Base-by-base conservation (phyloP, 2,888 invertebrate genomes). In the Orchesellides sinensis region DNA sequence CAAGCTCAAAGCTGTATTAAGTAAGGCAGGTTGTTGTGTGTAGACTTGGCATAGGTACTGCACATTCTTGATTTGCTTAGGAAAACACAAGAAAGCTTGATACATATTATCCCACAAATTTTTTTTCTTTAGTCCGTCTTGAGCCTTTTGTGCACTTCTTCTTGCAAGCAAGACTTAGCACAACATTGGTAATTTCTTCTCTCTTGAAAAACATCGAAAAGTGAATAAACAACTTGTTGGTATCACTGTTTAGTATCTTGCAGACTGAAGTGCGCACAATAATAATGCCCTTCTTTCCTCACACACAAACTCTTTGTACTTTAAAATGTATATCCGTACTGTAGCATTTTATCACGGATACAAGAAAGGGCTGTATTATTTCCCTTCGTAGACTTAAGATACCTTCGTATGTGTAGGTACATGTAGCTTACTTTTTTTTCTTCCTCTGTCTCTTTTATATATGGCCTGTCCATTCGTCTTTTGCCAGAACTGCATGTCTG, bases 401-500 rank as follows among this genome's bases (percentile, higher is more conserved):
- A n/a, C n/a, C n/a, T n/a, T n/a, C n/a, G 25, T 25, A 63, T 63
- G 40, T 19, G 19, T 52, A 2, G n/a, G n/a, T 52, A 21, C 52
- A 40, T 14, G n/a, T n/a, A 56, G 14, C 56, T 56, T 70, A 35
- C 70, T 56, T 70, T 52, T 66, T 72, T 61, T 59, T 63, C 32
- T 54, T 19, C 10, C 14, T 49, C 10, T 27, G 17, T 35, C 35
- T 17, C 52, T 32, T n/a, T n/a, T n/a, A n/a, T n/a, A n/a, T 77
- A 29, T 82, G 75, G n/a, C 72, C 83, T 77, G 63, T 75, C 83
- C 70, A 83, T 83, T 65, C 83, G 83, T 77, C 83, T 69, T 83
- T 83, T 77, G 66, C 75, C 72, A 83, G 75, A 83, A 83, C 83
- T 83, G 83, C 63, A 63, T 82, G 82, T 77, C 77, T 83, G 83